phyloP scores from a whole-genome alignment of 2,797 vertebrate species.

The Gobionotothen gibberifrons region DNA sequence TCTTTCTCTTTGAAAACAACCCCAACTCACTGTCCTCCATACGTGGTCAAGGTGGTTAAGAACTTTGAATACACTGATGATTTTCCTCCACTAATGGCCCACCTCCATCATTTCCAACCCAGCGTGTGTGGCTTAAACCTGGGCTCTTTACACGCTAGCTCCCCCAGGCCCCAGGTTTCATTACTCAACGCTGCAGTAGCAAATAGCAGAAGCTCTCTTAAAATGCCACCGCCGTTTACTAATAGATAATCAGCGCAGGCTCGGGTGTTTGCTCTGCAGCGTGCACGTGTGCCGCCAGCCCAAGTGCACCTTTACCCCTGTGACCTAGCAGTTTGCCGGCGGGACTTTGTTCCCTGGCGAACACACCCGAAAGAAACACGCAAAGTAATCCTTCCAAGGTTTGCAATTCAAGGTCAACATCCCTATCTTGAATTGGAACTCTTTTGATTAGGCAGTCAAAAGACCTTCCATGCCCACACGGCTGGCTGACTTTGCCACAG shows the following conservation, averaged over 20 bases:
- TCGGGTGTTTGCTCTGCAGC: slow-evolving; percentile 71
- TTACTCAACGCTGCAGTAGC: slow-evolving; percentile 78
- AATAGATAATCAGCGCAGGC: slow-evolving; percentile 74
- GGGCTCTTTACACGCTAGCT: slow-evolving; percentile 58
- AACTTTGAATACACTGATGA: slow-evolving; percentile 58
- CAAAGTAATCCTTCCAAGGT: slow-evolving; percentile 23
- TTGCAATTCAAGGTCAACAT: slow-evolving; percentile 46
- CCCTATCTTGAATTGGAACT: slow-evolving; percentile 32
- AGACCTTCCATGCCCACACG: slow-evolving; percentile 12
- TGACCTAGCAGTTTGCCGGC: slow-evolving; percentile 27
- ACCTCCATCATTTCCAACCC: slow-evolving; percentile 65
- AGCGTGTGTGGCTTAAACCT: slow-evolving; percentile 46
- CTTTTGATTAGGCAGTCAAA: slow-evolving; percentile 51
- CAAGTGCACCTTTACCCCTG: slow-evolving; percentile 32
- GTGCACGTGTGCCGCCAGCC: slow-evolving; percentile 3
- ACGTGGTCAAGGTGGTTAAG: slow-evolving; percentile 60
- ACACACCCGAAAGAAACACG: slow-evolving; percentile 13
- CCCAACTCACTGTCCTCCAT: slow-evolving; percentile 39
- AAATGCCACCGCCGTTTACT: slow-evolving; percentile 81
- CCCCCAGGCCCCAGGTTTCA: slow-evolving; percentile 79
- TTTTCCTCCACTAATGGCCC: slow-evolving; percentile 56
- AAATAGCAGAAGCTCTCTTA: slow-evolving; percentile 84
- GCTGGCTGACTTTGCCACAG: slow-evolving; percentile 26
- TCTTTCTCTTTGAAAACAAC: neutral
- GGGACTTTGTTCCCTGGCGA: slow-evolving; percentile 26